Evolutionary conservation across 2,797 vertebrate genomes (phyloP).

Genomic region (Delichon dasypus): DNA sequence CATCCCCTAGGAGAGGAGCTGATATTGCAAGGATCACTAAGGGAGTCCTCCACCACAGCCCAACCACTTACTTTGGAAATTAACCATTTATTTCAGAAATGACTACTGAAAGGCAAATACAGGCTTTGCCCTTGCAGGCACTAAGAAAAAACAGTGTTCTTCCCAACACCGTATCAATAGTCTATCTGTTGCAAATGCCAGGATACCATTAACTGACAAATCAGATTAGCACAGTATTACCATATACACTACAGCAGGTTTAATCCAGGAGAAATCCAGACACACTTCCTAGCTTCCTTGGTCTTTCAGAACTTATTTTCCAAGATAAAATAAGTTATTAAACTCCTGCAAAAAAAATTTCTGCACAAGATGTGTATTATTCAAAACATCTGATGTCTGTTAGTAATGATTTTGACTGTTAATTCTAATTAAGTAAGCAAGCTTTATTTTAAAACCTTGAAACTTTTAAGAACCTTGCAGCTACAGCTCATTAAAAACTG

Average conservation of each 20-base stretch:
- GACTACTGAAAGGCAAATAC: background rate
- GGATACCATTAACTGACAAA: background rate
- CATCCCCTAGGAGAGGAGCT: background rate
- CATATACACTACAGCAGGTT: accelerated
- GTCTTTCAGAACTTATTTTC: background rate
- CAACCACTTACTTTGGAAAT: background rate
- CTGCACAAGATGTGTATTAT: background rate
- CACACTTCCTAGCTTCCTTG: background rate
- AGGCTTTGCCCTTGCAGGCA: background rate
- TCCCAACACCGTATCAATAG: background rate
- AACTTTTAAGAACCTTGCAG: background rate
- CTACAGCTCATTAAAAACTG: background rate
- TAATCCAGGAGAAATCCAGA: background rate
- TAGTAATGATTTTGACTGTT: background rate
- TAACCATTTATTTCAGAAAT: background rate
- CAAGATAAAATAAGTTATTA: background rate
- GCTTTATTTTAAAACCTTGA: background rate
- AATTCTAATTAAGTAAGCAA: background rate
- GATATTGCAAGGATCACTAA: background rate
- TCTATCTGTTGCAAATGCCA: background rate
- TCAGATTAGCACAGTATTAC: background rate
- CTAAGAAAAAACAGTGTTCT: background rate
- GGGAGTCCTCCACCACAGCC: background rate
- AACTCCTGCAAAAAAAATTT: background rate
- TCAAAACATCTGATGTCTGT: background rate